phyloP scores from a whole-genome alignment of 2,113 vertebrate species.

The Proterorhinus semilunaris region DNA sequence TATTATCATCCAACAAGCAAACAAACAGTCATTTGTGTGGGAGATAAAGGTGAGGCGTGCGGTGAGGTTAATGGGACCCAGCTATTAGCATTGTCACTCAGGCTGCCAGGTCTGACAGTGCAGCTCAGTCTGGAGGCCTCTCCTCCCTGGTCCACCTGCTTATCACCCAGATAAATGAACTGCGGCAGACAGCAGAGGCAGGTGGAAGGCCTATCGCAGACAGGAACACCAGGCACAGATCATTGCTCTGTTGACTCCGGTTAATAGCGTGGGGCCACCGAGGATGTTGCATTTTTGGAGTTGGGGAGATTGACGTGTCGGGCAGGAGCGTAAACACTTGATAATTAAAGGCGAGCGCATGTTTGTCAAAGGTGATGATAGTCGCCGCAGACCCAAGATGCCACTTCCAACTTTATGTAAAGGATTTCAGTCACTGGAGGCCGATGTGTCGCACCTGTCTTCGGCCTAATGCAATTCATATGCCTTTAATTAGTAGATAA shows the following conservation, averaged over 20 bases:
- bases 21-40: slow-evolving; percentile 75
- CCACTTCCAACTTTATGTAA: slow-evolving; percentile 34
- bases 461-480: not conserved
- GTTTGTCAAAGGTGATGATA: slow-evolving; percentile 65
- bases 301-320: slow-evolving; percentile 63
- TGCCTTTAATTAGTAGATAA: not conserved
- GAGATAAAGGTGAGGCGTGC: slow-evolving; percentile 77
- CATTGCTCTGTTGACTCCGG: slow-evolving; percentile 61
- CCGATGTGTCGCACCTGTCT: slow-evolving; percentile 2
- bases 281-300: slow-evolving; percentile 69
- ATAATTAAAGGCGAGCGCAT: slow-evolving; percentile 71
- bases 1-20: slow-evolving; percentile 80
- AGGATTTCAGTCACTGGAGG: slow-evolving; percentile 18
- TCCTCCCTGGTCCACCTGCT: slow-evolving; percentile 86
- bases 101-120: slow-evolving; percentile 81
- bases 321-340: slow-evolving; percentile 67
- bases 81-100: slow-evolving; percentile 92
- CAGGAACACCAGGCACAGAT: slow-evolving; percentile 77
- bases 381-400: slow-evolving; percentile 32
- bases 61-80: slow-evolving; percentile 79
- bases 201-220: slow-evolving; percentile 67
- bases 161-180: slow-evolving; percentile 82
- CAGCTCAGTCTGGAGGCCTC: slow-evolving; percentile 74
- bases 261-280: slow-evolving; percentile 67
- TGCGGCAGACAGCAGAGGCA: slow-evolving; percentile 70